These are phyloP conservation scores for Antennarius maculatus DNA, from an alignment of 2,797 vertebrate genomes.

Conservation along the genomic window DNA sequence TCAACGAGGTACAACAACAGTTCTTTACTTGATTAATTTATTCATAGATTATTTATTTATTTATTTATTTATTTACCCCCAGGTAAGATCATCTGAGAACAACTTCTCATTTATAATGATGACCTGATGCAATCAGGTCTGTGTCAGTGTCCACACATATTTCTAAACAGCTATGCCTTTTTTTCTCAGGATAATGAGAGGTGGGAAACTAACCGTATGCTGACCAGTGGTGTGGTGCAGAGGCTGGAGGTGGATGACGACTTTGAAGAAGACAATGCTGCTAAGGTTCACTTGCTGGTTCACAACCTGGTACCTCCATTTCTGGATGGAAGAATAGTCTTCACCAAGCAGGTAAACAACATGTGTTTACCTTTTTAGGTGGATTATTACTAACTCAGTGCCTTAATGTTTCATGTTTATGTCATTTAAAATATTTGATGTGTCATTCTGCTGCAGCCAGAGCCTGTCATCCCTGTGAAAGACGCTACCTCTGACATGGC, in stretches of 20 bases:
- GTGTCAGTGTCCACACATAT: not conserved
- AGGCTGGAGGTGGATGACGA: slow-evolving; percentile 97
- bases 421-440: not conserved
- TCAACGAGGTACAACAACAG: slow-evolving; percentile 88
- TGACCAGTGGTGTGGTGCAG: slow-evolving; percentile 98
- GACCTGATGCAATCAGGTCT: not conserved
- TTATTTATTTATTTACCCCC: too few relatives aligned
- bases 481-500: slow-evolving; percentile 97
- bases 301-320: slow-evolving; percentile 98
- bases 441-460: slow-evolving; percentile 82
- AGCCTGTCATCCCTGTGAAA: slow-evolving; percentile 97
- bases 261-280: slow-evolving; percentile 97
- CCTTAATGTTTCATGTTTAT: not conserved
- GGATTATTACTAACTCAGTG: not conserved
- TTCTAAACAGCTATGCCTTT: slow-evolving; percentile 25
- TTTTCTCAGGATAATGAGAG: slow-evolving; percentile 92
- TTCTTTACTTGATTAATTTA: not conserved
- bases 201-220: slow-evolving; percentile 99
- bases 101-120: too few relatives aligned
- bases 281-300: slow-evolving; percentile 95
- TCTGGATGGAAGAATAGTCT: slow-evolving; percentile 96
- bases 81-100: too few relatives aligned
- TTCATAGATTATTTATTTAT: too few relatives aligned
- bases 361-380: not conserved
- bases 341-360: slow-evolving; percentile 93